Evolutionary conservation across 2,888 invertebrate species (phyloP).

Genomic region (Gastrophysa polygoni): DNA sequence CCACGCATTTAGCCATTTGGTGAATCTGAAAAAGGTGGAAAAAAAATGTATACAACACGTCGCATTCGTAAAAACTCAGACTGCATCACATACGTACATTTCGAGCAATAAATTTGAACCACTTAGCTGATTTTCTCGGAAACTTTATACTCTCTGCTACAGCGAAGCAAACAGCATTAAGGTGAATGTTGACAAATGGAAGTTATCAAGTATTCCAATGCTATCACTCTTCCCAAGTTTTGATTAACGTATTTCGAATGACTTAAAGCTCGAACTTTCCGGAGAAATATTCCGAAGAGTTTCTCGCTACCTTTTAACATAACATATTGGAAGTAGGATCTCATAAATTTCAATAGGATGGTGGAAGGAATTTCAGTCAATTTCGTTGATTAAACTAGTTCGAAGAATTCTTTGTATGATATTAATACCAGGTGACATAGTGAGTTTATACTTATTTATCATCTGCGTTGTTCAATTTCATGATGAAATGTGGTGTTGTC

Average conservation of each 20-base stretch:
- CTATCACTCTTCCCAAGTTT: slow-evolving; percentile 41
- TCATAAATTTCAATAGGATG: slow-evolving; percentile 22
- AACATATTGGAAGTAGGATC: slow-evolving; percentile 20
- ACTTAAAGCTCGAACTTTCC: slow-evolving; percentile 32
- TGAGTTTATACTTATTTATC: neutral
- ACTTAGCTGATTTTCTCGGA: slow-evolving; percentile 45
- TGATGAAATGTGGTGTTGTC: neutral
- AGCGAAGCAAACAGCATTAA: slow-evolving; percentile 36
- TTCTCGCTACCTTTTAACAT: slow-evolving; percentile 15
- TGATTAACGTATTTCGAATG: slow-evolving; percentile 47
- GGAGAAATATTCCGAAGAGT: slow-evolving; percentile 30
- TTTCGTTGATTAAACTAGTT: slow-evolving; percentile 16
- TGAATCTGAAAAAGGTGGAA: slow-evolving; percentile 19
- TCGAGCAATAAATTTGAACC: slow-evolving; percentile 49
- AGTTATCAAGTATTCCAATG: slow-evolving; percentile 39
- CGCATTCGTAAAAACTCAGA: slow-evolving; percentile 23
- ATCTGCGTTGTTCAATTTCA: neutral
- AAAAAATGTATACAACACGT: slow-evolving; percentile 30
- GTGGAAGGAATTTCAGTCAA: slow-evolving; percentile 13
- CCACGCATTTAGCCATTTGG: neutral
- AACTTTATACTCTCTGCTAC: slow-evolving; percentile 37
- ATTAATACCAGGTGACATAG: too few species aligned
- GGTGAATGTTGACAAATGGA: slow-evolving; percentile 42
- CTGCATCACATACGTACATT: slow-evolving; percentile 32
- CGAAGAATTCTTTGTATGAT: neutral